phyloP scores from a whole-genome alignment of 2,888 invertebrate species.

The Esperia sulphurella region DNA sequence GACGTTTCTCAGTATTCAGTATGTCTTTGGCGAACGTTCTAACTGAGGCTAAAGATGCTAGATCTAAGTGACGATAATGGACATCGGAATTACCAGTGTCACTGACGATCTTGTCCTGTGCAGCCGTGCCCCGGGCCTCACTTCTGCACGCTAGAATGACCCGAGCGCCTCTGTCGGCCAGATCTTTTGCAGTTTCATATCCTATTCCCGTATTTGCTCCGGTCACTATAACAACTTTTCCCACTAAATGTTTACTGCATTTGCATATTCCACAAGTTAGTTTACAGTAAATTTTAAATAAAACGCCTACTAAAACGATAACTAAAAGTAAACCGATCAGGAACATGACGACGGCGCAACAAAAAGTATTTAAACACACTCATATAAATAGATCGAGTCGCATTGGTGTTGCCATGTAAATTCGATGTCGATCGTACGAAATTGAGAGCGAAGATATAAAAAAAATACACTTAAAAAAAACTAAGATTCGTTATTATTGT shows the following conservation, averaged over 20 bases:
- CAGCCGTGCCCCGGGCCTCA: constrained; percentile 80
- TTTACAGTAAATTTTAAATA: neutral
- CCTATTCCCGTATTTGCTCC: constrained; percentile 91
- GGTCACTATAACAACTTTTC: constrained; percentile 90
- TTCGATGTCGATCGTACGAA: too few species aligned
- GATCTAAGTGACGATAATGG: constrained; percentile 54
- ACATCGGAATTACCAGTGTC: constrained; percentile 21
- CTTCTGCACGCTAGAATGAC: constrained; percentile 90
- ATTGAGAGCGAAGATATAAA: too few species aligned
- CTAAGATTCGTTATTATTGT: too few species aligned
- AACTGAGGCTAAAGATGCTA: constrained; percentile 65
- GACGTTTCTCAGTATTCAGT: constrained; percentile 62
- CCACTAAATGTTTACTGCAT: constrained; percentile 77
- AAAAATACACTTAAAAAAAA: too few species aligned
- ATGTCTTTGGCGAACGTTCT: constrained; percentile 80
- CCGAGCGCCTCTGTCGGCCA: constrained; percentile 86
- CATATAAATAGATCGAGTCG: too few species aligned
- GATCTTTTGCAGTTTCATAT: constrained; percentile 84
- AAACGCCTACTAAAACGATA: neutral
- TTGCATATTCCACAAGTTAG: constrained; percentile 44
- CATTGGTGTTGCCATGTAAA: too few species aligned
- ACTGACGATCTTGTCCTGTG: constrained; percentile 42
- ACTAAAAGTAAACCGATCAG: neutral
- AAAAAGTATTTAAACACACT: too few species aligned
- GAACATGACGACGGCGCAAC: too few species aligned